These are phyloP conservation scores for Anas flavirostris DNA, from an alignment of 2,797 vertebrate species.

Conservation along the genomic window DNA sequence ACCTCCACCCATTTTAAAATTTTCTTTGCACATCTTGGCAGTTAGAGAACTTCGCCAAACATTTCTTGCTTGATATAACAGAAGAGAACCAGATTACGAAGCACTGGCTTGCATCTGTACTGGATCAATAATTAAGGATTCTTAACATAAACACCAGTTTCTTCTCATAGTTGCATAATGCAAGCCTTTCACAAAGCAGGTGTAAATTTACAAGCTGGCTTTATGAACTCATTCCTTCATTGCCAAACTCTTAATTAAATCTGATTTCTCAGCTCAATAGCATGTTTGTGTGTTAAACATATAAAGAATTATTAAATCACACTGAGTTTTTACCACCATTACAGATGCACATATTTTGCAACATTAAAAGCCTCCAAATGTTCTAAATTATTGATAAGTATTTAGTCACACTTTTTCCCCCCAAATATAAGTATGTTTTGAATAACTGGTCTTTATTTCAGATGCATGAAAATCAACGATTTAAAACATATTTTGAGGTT, in stretches of 20 bases:
- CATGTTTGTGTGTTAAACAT: background rate
- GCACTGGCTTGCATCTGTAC: background rate
- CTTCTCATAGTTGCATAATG: background rate
- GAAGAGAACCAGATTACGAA: background rate
- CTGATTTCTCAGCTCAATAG: background rate
- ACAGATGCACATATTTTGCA: background rate
- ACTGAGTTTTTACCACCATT: background rate
- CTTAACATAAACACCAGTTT: background rate
- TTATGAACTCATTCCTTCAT: background rate
- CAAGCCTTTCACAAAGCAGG: background rate
- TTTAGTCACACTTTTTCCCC: constrained; percentile 30
- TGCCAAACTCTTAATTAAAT: background rate
- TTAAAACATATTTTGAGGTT: constrained; percentile 48
- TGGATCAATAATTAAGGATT: background rate
- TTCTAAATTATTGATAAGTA: constrained; percentile 43
- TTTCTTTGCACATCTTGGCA: background rate
- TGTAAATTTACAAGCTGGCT: background rate
- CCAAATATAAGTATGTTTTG: constrained; percentile 33
- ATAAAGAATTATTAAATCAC: background rate
- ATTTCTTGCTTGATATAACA: background rate
- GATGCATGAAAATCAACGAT: constrained; percentile 46
- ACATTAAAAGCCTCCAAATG: constrained; percentile 50
- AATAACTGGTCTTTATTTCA: constrained; percentile 50
- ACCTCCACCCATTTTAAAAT: background rate
- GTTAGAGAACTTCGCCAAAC: background rate